Percentiles rank a stretch among this genome's conserved stretches.
These are phyloP conservation scores for Trichogramma dendrolimi DNA, from an alignment of 2,888 invertebrate species.

Conservation along the genomic window DNA sequence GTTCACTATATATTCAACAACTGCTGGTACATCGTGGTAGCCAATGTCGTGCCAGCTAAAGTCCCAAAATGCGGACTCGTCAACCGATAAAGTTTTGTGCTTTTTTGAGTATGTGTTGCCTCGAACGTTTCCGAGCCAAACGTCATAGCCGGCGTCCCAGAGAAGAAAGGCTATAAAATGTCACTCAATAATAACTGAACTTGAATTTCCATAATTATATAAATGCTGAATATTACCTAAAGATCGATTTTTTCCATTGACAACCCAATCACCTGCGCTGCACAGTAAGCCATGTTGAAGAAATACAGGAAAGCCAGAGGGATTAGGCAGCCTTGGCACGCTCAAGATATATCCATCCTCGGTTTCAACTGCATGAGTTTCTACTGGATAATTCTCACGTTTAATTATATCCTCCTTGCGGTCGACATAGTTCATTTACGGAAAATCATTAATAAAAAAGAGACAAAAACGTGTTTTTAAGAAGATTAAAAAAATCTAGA, in stretches of 20 bases:
- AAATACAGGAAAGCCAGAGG: slow-evolving; percentile 59
- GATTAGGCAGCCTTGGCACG: slow-evolving; percentile 74
- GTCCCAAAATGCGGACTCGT: slow-evolving; percentile 38
- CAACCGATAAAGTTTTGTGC: slow-evolving; percentile 31
- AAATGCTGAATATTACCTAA: slow-evolving; percentile 51
- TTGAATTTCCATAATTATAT: too few relatives aligned
- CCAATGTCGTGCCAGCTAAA: slow-evolving; percentile 84
- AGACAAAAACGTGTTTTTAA: too few relatives aligned
- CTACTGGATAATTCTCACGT: slow-evolving; percentile 57
- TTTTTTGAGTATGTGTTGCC: slow-evolving; percentile 59
- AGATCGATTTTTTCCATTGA: slow-evolving; percentile 63
- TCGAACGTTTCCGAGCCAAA: slow-evolving; percentile 80
- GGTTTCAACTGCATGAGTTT: slow-evolving; percentile 69
- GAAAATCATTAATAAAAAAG: too few relatives aligned
- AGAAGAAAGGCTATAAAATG: slow-evolving; percentile 59
- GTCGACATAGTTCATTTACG: too few relatives aligned
- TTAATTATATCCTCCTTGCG: slow-evolving; percentile 5
- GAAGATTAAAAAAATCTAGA: too few relatives aligned
- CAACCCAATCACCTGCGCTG: slow-evolving; percentile 75
- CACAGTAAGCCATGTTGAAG: slow-evolving; percentile 79
- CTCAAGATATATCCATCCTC: slow-evolving; percentile 79
- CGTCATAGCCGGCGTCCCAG: slow-evolving; percentile 67
- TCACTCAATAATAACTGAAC: too few relatives aligned
- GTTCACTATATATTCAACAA: slow-evolving; percentile 43
- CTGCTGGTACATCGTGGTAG: slow-evolving; percentile 79